Base-by-base conservation (phyloP, 1,140 invertebrate genomes). In the Hypsibius dujardini region DNA sequence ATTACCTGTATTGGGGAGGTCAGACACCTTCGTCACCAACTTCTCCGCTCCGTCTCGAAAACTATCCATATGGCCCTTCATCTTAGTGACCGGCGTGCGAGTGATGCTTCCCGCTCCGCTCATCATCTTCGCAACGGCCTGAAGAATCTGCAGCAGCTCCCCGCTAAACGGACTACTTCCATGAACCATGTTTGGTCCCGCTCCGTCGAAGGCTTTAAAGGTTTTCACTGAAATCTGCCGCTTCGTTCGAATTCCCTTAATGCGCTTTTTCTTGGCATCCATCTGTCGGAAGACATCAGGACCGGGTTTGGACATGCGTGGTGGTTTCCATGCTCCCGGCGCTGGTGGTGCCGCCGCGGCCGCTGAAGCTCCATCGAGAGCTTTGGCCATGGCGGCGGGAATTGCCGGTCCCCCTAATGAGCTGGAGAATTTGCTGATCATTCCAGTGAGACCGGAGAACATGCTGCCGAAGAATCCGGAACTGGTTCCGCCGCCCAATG, bases 281-380 rank as follows among this genome's bases (percentile, higher is more conserved):
- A 56, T 56, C 7, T n/a, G 50, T n/a, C 50, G 50, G 50, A 56
- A 56, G 50, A 56, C 50, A n/a, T 56, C 50, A n/a, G 50, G 50
- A 12, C 50, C 42, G 12, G 62, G 62, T 42, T 45, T 12, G 62
- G 62, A 15, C 62, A 67, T 67, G 3, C 62, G 62, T 42, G 62
- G 62, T 12, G 62, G 12, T 7, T 12, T 12, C 12, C 28, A 28
- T 28, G 28, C 50, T n/a, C 7, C 3, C 3, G 42, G 12, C 62
- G 62, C 3, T 67, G 62, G 12, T 7, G 12, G 62, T 15, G 42
- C 62, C 62, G 62, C 3, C 3, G 42, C 12, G 12, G 62, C 42
- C 42, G 62, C 62, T 12, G 12, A 42, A 3, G 3, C 62, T 12
- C 45, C 42, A 42, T 12, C 62, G 12, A 67, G 12, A 45, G 62